Evolutionary conservation across 2,113 vertebrate species (phyloP).

Genomic region (Xerus inauris): DNA sequence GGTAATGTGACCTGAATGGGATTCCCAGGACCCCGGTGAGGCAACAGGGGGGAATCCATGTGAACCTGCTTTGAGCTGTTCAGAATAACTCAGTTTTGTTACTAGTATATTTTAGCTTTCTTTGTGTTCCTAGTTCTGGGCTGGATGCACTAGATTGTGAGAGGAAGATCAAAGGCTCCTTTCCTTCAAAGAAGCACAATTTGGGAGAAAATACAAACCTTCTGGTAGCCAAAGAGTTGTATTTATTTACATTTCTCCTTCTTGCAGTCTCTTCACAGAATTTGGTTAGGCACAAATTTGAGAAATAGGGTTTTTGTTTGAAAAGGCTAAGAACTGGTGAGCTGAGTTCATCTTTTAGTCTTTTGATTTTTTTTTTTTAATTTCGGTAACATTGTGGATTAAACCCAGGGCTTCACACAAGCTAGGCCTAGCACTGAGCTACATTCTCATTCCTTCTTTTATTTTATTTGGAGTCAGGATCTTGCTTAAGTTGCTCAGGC

Average conservation of each 20-base stretch:
- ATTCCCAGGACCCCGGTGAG: conserved; percentile 60
- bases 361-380: not conserved
- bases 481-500: not conserved
- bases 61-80: conserved; percentile 17
- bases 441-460: not conserved
- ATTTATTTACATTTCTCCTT: not conserved
- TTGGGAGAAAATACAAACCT: conserved; percentile 54
- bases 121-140: conserved; percentile 17
- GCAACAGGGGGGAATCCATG: not conserved
- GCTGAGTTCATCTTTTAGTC: not conserved
- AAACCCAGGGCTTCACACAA: not conserved
- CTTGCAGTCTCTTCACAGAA: not conserved
- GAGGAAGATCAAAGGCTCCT: conserved; percentile 51
- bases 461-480: not conserved
- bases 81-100: conserved; percentile 40
- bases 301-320: not conserved
- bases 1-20: conserved; percentile 12
- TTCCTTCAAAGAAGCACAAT: not conserved
- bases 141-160: not conserved
- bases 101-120: conserved; percentile 1
- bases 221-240: not conserved
- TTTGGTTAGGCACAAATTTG: not conserved
- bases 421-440: not conserved
- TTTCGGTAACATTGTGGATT: not conserved
- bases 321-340: not conserved